Evolutionary conservation across 1,140 invertebrate genomes (phyloP).

Genomic region (Colletes latitarsis): DNA sequence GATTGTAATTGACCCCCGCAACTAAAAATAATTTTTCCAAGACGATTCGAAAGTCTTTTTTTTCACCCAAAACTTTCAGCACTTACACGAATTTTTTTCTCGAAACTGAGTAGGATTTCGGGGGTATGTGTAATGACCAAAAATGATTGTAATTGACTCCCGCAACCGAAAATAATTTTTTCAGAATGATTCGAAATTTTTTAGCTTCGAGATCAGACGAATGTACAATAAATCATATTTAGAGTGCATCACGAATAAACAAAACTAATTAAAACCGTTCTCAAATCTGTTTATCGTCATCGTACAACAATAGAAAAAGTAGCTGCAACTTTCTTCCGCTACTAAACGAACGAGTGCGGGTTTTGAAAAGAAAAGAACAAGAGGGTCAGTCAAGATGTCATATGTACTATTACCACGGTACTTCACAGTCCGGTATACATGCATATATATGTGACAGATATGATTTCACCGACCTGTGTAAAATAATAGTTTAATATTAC

Average conservation of each 20-base stretch:
- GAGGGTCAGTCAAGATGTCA: neutral
- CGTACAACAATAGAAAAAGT: neutral
- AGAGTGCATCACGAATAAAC: neutral
- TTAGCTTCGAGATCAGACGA: slow-evolving; percentile 39
- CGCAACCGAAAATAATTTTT: no score
- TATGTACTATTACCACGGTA: slow-evolving; percentile 29
- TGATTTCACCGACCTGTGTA: slow-evolving; percentile 36
- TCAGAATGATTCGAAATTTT: no score
- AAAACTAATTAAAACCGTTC: neutral
- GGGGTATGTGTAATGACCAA: no score
- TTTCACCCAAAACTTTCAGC: no score
- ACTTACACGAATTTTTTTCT: no score
- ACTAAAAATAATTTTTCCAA: no score
- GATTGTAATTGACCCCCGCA: no score
- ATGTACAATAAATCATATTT: slow-evolving; percentile 20
- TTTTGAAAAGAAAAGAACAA: slow-evolving; percentile 7
- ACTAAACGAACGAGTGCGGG: neutral
- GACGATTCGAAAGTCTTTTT: no score
- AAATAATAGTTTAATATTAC: slow-evolving; percentile 50
- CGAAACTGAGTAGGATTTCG: no score
- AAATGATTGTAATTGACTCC: no score
- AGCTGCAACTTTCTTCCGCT: neutral
- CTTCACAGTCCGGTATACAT: slow-evolving; percentile 8
- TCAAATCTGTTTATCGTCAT: neutral
- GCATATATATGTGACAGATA: slow-evolving; percentile 10